A percentile compares a stretch with the other conserved stretches of the same genome.
Evolutionary conservation across 2,888 invertebrate genomes (phyloP).

Genomic region (Volucella inanis): DNA sequence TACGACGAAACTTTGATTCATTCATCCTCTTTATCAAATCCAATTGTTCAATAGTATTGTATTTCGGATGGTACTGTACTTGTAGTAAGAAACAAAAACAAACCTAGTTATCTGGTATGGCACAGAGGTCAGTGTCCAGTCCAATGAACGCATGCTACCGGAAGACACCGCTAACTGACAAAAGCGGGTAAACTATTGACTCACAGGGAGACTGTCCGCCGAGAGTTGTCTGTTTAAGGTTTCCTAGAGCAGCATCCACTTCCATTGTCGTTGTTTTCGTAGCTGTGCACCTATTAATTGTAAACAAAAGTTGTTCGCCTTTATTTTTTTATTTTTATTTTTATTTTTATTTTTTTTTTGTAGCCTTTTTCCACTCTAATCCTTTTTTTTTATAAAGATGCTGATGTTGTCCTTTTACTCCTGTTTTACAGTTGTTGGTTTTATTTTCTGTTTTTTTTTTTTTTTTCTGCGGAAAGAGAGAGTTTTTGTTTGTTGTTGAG

Average conservation of each 20-base stretch:
- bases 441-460: constrained; percentile 11
- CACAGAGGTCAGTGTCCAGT: constrained; percentile 1
- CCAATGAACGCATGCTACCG: neutral
- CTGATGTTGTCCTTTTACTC: constrained; percentile 4
- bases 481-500: constrained; percentile 30
- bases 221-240: constrained; percentile 20
- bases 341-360: no score
- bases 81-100: constrained; percentile 5
- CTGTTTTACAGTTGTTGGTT: neutral
- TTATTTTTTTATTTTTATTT: constrained; percentile 16
- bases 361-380: neutral
- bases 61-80: neutral
- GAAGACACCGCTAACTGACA: constrained; percentile 52
- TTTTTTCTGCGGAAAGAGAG: constrained; percentile 10
- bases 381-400: neutral
- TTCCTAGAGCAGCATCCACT: constrained; percentile 9
- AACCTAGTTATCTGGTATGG: neutral
- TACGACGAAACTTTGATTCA: constrained; percentile 32
- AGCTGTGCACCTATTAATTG: constrained; percentile 54
- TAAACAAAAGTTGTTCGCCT: constrained; percentile 57
- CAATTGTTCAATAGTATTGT: constrained; percentile 38
- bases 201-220: constrained; percentile 6
- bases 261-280: constrained; percentile 23
- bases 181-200: constrained; percentile 50
- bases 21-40: constrained; percentile 47